Evolutionary conservation across 2,888 invertebrate genomes (phyloP).

Genomic region (Cheilosia scutellata): DNA sequence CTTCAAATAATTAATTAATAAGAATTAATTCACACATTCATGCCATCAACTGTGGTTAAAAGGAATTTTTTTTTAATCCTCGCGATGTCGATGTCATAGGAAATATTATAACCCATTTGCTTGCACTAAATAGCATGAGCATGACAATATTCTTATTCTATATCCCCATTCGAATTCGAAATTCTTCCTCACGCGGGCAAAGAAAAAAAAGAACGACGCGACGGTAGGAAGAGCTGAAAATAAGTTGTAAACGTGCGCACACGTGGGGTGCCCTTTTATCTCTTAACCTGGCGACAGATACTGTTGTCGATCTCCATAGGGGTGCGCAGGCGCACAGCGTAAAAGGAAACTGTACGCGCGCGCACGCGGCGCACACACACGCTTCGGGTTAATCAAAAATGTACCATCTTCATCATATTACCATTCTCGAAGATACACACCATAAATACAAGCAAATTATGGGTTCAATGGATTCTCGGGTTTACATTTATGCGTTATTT

Average conservation of each 20-base stretch:
- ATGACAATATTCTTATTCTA: slow-evolving; percentile 38
- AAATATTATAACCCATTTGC: slow-evolving; percentile 57
- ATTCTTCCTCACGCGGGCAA: slow-evolving; percentile 17
- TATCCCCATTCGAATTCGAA: slow-evolving; percentile 9
- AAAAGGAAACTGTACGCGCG: slow-evolving; percentile 54
- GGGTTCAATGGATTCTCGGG: slow-evolving; percentile 66
- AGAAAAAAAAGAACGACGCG: background rate
- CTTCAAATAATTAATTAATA: slow-evolving; percentile 37
- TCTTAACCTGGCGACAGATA: slow-evolving; percentile 78
- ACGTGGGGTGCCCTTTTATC: slow-evolving; percentile 77
- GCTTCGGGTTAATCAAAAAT: slow-evolving; percentile 72
- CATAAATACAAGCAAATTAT: slow-evolving; percentile 25
- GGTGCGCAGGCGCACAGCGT: slow-evolving; percentile 56
- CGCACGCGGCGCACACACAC: slow-evolving; percentile 56
- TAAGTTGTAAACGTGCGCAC: slow-evolving; percentile 74
- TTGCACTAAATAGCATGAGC: slow-evolving; percentile 64
- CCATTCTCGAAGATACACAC: slow-evolving; percentile 29
- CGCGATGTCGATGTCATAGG: slow-evolving; percentile 20
- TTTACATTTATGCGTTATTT: slow-evolving; percentile 48
- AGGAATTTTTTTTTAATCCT: background rate
- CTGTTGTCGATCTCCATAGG: slow-evolving; percentile 78
- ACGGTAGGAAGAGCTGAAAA: slow-evolving; percentile 42
- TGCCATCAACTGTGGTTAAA: slow-evolving; percentile 38
- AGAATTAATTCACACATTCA: slow-evolving; percentile 54
- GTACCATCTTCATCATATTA: slow-evolving; percentile 72